Base-by-base conservation (phyloP, 2,113 vertebrate genomes). In the Amia ocellicauda region DNA sequence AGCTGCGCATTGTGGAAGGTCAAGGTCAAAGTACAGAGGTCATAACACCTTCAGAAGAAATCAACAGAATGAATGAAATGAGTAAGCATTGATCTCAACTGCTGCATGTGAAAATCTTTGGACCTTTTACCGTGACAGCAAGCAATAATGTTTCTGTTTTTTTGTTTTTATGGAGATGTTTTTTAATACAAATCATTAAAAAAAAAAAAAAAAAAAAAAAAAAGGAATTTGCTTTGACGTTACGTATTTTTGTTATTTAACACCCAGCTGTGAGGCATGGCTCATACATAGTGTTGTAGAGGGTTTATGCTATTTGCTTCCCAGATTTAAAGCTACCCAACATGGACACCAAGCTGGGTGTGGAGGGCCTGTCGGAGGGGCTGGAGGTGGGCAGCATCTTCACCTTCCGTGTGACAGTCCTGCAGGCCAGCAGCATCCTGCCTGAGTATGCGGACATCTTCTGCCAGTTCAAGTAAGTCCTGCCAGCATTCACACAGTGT, bases 401-500 rank as follows among this genome's bases (percentile, higher is more conserved):
- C 36, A 99, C 96, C 16, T 99, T 99, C 83, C 93, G 97, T 0
- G 96, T 99, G 57, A 99, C 97, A 0, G 96, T 99, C 68, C 84
- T 99, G 0, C 97, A 99, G 82, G 96, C 96, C 77, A 91, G 84
- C 0, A 91, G 95, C 24, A 83, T 99, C 82, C 92, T 86, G 2
- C 92, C 93, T 0, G 97, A 99, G 68, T 99, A 95, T 0, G 96
- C 97, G 0, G 97, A 99, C 55, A 98, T 99, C 75, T 99, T 99
- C 83, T 99, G 97, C 79, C 97, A 99, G 69, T 99, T 99, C 90
- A 99, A 99, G 97, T 99, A 86, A 96, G 95, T 87, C 20, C 47
- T 1, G 31, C 31, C 31, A 11, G 31, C 31, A 5, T 36, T 11
- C 31, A 7, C 31, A 7, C 11, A 36, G 5, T 11, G 31, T 36